phyloP scores from a whole-genome alignment of 2,113 vertebrate genomes.

The Spermophilus dauricus region DNA sequence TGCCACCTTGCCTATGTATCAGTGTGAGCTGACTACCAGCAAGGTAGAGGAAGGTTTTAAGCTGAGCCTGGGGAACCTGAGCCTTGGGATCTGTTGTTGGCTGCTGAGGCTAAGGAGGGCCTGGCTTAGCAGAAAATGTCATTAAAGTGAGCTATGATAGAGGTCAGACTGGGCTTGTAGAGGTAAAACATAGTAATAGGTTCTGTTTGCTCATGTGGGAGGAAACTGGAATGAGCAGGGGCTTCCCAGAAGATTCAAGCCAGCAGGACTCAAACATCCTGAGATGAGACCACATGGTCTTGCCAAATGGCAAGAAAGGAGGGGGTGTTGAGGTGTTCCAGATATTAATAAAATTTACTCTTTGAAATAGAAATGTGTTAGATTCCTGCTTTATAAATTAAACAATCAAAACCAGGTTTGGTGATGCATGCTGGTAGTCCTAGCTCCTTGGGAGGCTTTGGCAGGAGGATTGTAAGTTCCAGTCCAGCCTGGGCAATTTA shows the following conservation, averaged over 20 bases:
- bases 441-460: not conserved
- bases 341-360: slow-evolving; percentile 26
- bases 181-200: not conserved
- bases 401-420: not conserved
- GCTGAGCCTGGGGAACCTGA: not conserved
- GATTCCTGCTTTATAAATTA: not conserved
- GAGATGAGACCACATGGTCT: not conserved
- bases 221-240: slow-evolving; percentile 23
- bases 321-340: not conserved
- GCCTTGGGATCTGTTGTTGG: too few species aligned
- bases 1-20: not conserved
- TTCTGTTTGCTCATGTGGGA: slow-evolving; percentile 54
- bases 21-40: not conserved
- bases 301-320: not conserved
- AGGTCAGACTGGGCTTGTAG: not conserved
- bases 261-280: slow-evolving; percentile 3
- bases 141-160: not conserved
- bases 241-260: slow-evolving; percentile 22
- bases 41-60: not conserved
- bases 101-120: not conserved
- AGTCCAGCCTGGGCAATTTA: not conserved
- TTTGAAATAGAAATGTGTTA: not conserved
- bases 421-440: not conserved
- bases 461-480: not conserved
- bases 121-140: not conserved